These are phyloP conservation scores for Phalloptychus januarius DNA, from an alignment of 2,797 vertebrate genomes.

Conservation along the genomic window DNA sequence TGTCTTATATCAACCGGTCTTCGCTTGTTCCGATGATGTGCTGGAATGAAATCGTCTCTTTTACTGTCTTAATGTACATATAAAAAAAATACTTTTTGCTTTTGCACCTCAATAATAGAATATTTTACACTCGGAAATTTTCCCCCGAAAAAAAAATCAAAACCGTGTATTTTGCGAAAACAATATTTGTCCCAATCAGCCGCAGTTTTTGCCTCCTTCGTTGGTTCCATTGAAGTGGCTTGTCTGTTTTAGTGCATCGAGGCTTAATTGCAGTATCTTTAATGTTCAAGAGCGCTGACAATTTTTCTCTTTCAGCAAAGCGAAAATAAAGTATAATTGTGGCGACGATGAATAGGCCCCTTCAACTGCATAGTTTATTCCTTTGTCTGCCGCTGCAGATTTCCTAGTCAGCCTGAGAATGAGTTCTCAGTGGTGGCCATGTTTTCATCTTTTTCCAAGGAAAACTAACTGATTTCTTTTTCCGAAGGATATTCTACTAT, in stretches of 20 bases:
- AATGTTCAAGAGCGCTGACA: not conserved
- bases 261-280: not conserved
- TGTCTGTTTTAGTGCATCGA: not conserved
- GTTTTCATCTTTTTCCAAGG: constrained; percentile 23
- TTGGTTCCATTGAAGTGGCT: not conserved
- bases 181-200: not conserved
- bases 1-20: not conserved
- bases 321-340: not conserved
- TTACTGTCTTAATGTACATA: not conserved
- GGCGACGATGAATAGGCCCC: not conserved
- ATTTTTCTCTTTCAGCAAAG: not conserved
- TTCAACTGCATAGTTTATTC: not conserved
- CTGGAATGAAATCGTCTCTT: not conserved
- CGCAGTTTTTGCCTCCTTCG: not conserved
- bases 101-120: no score
- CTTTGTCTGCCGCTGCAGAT: not conserved
- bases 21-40: not conserved
- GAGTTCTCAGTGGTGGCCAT: not conserved
- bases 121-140: not conserved
- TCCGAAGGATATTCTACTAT: not conserved
- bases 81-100: not conserved
- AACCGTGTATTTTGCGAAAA: not conserved
- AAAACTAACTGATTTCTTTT: constrained; percentile 27
- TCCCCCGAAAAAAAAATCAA: not conserved
- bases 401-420: constrained; percentile 9